Evolutionary conservation across 2,113 vertebrate species (phyloP).

Genomic region (Semnornis frantzii): DNA sequence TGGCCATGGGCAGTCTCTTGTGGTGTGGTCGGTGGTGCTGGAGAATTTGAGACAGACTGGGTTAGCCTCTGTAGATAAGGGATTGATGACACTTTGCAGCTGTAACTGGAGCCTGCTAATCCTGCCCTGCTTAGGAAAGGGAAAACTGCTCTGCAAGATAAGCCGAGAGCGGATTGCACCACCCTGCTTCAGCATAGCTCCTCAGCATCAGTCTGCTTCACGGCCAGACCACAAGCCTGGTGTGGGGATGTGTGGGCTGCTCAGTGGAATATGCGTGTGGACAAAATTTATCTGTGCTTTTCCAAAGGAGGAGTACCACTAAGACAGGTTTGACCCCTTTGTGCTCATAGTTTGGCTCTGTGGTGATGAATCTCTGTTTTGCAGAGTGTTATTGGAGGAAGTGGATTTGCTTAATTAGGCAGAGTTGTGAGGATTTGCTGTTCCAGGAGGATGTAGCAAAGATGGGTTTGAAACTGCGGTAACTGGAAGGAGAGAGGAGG

Average conservation of each 20-base stretch:
- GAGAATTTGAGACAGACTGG: background rate
- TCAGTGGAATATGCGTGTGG: background rate
- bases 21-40: rapidly evolving
- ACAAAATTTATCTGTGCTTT: background rate
- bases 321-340: background rate
- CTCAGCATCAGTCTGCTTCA: background rate
- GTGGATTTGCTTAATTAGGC: background rate
- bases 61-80: constrained; percentile 23
- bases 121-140: constrained; percentile 49
- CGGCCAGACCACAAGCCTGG: background rate
- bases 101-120: constrained; percentile 58
- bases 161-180: constrained; percentile 17
- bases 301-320: background rate
- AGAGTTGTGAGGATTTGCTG: background rate
- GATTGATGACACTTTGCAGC: constrained; percentile 37
- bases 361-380: background rate
- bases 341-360: background rate
- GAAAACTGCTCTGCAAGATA: constrained; percentile 52
- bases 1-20: background rate
- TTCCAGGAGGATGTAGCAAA: rapidly evolving
- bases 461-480: background rate
- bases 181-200: background rate
- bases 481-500: background rate
- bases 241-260: background rate
- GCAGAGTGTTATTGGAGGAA: background rate